A percentile compares a stretch with the other conserved stretches of the same genome.
Conservation (phyloP, 2,113 vertebrate species). For the Cyanocitta stelleri region DNA sequence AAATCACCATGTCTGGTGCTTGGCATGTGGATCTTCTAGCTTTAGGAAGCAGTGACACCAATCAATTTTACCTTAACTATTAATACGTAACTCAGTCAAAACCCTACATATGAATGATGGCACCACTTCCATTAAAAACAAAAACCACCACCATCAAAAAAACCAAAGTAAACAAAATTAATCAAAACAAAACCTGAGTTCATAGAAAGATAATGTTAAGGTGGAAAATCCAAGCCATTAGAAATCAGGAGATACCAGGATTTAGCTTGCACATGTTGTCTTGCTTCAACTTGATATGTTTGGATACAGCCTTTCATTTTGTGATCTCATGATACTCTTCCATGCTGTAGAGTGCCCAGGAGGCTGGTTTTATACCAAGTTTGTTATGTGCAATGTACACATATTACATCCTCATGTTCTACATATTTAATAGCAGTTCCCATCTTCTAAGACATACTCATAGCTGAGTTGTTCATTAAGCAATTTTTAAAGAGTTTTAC, state of each 20-base stretch:
- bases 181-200: background rate
- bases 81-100: background rate
- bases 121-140: background rate
- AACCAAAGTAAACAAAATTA: background rate
- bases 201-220: background rate
- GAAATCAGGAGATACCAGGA: background rate
- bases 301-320: background rate
- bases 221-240: background rate
- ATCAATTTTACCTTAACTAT: background rate
- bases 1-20: background rate
- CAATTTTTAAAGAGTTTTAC: slow-evolving; percentile 77
- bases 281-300: background rate
- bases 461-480: slow-evolving; percentile 70
- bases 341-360: rapidly evolving
- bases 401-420: background rate
- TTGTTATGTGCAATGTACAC: background rate
- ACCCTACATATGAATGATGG: background rate
- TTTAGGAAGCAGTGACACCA: background rate
- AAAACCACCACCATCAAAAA: rapidly evolving
- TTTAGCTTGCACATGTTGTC: background rate
- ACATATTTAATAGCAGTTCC: slow-evolving; percentile 51
- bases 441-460: slow-evolving; percentile 57
- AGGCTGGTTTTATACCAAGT: background rate
- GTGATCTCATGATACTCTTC: background rate
- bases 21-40: background rate